A percentile compares a stretch with the other conserved stretches of the same genome.
Evolutionary conservation across 1,140 invertebrate species (phyloP).

Genomic region (Orius insidiosus): DNA sequence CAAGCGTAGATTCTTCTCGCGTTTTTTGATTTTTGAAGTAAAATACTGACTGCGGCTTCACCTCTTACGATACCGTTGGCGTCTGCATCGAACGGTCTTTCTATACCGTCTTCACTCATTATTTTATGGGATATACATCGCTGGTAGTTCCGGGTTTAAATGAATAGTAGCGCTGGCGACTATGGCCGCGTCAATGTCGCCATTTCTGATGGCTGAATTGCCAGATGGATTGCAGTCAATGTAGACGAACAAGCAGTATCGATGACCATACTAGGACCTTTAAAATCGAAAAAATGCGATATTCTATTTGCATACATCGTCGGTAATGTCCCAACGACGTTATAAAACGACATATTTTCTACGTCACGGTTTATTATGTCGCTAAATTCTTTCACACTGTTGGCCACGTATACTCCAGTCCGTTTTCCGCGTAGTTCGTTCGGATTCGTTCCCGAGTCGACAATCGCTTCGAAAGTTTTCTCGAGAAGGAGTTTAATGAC

Average conservation of each 20-base stretch:
- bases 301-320: constrained; percentile 94
- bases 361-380: constrained; percentile 58
- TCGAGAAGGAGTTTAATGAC: too few relatives aligned
- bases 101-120: constrained; percentile 67
- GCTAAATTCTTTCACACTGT: constrained; percentile 68
- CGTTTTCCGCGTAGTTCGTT: constrained; percentile 53
- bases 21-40: constrained; percentile 54
- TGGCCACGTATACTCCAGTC: constrained; percentile 83
- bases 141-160: constrained; percentile 68
- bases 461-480: too few relatives aligned
- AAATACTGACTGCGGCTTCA: constrained; percentile 67
- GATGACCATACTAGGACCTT: constrained; percentile 73
- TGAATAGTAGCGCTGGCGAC: constrained; percentile 65
- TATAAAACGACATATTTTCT: constrained; percentile 75
- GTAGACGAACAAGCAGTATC: constrained; percentile 94
- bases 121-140: constrained; percentile 84
- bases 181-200: constrained; percentile 80
- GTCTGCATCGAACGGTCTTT: constrained; percentile 74
- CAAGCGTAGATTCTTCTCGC: constrained; percentile 73
- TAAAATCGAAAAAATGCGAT: constrained; percentile 87
- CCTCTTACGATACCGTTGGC: constrained; percentile 80
- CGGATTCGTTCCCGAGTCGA: constrained; percentile 37
- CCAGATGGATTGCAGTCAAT: constrained; percentile 72
- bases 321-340: constrained; percentile 74
- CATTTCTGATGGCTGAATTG: constrained; percentile 64